Percentiles rank a stretch among this genome's conserved stretches.
These are phyloP conservation scores for Vidua macroura DNA, from an alignment of 2,113 vertebrate species.

Conservation along the genomic window DNA sequence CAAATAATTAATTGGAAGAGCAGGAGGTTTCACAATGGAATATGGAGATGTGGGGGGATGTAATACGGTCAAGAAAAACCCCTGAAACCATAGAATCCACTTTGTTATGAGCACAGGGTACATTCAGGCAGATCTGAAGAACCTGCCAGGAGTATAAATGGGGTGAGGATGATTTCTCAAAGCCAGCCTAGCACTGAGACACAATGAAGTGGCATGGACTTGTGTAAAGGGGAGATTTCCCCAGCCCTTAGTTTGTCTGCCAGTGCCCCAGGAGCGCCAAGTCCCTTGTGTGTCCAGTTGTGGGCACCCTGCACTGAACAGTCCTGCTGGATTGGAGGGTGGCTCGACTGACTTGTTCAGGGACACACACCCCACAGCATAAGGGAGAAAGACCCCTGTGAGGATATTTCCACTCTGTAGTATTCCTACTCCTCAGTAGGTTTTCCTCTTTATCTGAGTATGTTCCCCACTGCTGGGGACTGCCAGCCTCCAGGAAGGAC, in stretches of 20 bases:
- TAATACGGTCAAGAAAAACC: neutral
- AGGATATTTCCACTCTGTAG: neutral
- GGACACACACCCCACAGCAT: neutral
- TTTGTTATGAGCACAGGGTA: neutral
- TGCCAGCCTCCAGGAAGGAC: neutral
- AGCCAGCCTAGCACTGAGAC: neutral
- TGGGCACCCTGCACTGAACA: neutral
- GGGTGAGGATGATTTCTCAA: neutral
- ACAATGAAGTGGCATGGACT: fast-evolving
- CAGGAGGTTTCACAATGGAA: neutral
- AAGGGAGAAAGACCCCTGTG: neutral
- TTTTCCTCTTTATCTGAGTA: neutral
- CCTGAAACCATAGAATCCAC: neutral
- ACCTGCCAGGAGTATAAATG: neutral
- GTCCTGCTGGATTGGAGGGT: neutral
- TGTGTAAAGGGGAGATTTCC: neutral
- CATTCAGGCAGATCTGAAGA: neutral
- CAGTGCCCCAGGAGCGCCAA: neutral
- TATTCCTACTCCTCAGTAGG: neutral
- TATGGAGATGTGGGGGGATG: neutral
- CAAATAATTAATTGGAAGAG: neutral
- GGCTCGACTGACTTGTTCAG: fast-evolving
- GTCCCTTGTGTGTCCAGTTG: fast-evolving
- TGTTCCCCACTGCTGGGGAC: fast-evolving
- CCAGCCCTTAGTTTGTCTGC: neutral